Percentiles rank a stretch among this genome's conserved stretches.
phyloP scores from a whole-genome alignment of 2,797 vertebrate genomes.

The Centroberyx gerrardi region DNA sequence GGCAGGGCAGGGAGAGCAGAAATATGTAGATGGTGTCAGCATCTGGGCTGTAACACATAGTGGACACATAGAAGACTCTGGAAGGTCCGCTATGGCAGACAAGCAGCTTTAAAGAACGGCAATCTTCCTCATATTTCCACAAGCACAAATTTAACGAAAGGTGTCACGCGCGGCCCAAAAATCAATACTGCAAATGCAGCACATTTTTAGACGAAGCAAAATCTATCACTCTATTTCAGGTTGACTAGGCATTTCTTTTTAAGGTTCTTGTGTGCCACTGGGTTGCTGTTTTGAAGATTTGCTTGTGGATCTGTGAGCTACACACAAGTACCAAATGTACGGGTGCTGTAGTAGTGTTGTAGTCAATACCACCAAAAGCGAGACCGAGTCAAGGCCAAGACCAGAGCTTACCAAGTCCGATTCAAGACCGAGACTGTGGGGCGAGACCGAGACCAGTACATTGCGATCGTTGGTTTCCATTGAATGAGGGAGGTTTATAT shows the following conservation, averaged over 20 bases:
- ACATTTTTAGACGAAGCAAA: slow-evolving; percentile 28
- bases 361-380: no score
- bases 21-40: slow-evolving; percentile 77
- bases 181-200: slow-evolving; percentile 17
- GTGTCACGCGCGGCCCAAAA: slow-evolving; percentile 14
- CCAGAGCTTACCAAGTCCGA: no score
- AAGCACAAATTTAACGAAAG: slow-evolving; percentile 19
- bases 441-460: no score
- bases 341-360: no score
- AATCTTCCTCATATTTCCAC: slow-evolving; percentile 17
- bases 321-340: no score
- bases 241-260: background rate
- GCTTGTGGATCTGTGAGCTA: background rate
- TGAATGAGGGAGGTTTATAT: no score
- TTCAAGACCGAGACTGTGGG: no score
- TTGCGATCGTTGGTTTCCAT: no score
- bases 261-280: no score
- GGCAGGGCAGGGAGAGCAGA: slow-evolving; percentile 68
- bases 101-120: background rate
- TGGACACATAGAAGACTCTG: background rate
- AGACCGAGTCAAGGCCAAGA: no score
- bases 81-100: background rate
- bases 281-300: background rate
- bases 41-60: background rate
- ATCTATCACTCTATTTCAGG: background rate